Evolutionary conservation across 2,113 vertebrate species (phyloP).

Genomic region (Antigone vipio): DNA sequence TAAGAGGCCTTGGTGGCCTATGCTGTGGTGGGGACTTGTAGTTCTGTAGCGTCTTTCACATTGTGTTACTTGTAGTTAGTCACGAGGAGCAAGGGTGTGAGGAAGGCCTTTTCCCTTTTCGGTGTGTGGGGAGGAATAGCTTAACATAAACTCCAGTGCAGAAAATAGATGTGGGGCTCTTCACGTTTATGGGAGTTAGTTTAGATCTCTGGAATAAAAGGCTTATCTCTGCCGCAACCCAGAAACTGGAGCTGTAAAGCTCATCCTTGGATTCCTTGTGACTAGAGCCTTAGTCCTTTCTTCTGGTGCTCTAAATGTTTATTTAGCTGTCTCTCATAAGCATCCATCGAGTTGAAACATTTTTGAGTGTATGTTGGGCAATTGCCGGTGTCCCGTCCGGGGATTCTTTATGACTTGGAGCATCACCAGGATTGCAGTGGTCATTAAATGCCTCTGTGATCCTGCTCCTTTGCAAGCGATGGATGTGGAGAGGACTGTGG

Average conservation of each 20-base stretch:
- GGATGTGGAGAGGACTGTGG: conserved; percentile 29
- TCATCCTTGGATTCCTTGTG: neutral
- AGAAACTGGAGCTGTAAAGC: neutral
- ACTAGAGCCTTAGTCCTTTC: neutral
- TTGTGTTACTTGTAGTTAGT: neutral
- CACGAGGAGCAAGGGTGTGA: neutral
- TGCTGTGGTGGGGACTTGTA: too few relatives aligned
- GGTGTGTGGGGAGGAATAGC: rapidly evolving
- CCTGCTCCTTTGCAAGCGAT: neutral
- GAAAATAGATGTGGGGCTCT: neutral
- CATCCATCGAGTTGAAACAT: neutral
- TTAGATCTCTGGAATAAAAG: neutral
- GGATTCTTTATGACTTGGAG: conserved; percentile 14
- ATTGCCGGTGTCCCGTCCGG: neutral
- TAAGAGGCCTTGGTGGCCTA: neutral
- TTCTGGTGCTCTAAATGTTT: neutral
- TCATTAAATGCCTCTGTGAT: neutral
- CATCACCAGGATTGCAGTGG: neutral
- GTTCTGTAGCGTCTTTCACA: rapidly evolving
- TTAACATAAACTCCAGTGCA: neutral
- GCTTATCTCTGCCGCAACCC: neutral
- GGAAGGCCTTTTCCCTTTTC: neutral
- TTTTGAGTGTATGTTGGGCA: neutral
- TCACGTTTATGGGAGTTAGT: neutral
- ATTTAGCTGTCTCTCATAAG: neutral